A percentile compares a stretch with the other conserved stretches of the same genome.
phyloP scores from a whole-genome alignment of 2,888 invertebrate genomes.

The Epinotia ramella region DNA sequence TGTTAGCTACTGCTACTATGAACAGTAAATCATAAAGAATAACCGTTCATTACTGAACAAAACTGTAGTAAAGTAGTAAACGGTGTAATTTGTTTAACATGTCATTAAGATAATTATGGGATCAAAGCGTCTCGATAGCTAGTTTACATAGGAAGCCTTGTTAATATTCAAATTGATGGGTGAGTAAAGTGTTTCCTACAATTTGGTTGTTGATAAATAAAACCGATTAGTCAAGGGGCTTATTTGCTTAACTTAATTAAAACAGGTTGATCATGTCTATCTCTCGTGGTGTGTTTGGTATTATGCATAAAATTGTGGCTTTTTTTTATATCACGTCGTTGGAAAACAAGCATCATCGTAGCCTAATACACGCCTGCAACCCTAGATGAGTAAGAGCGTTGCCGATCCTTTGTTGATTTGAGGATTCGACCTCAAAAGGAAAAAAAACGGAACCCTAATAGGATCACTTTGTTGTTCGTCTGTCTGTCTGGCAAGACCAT shows the following conservation, averaged over 20 bases:
- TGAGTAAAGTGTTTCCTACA: not conserved
- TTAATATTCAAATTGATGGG: conserved; percentile 9
- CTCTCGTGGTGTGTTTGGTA: not conserved
- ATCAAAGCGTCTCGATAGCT: not conserved
- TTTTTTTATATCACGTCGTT: not conserved
- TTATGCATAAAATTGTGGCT: not conserved
- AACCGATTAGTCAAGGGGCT: not conserved
- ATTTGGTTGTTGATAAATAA: not conserved
- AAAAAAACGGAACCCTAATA: too few relatives aligned
- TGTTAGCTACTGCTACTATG: conserved; percentile 24
- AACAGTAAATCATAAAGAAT: conserved; percentile 27
- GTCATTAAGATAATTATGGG: conserved; percentile 15
- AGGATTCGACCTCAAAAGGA: too few relatives aligned
- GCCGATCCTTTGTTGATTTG: too few relatives aligned
- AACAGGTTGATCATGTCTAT: not conserved
- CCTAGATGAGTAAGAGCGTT: too few relatives aligned
- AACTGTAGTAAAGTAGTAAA: conserved; percentile 22
- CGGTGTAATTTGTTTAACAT: conserved; percentile 32
- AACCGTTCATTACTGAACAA: conserved; percentile 14
- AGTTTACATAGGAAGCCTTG: not conserved
- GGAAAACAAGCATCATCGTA: too few relatives aligned
- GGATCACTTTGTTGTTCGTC: too few relatives aligned
- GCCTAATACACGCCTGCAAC: too few relatives aligned
- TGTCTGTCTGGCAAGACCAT: too few relatives aligned
- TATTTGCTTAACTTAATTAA: conserved; percentile 2